phyloP scores from a whole-genome alignment of 1,140 invertebrate species.

The Chironomus striatipennis region DNA sequence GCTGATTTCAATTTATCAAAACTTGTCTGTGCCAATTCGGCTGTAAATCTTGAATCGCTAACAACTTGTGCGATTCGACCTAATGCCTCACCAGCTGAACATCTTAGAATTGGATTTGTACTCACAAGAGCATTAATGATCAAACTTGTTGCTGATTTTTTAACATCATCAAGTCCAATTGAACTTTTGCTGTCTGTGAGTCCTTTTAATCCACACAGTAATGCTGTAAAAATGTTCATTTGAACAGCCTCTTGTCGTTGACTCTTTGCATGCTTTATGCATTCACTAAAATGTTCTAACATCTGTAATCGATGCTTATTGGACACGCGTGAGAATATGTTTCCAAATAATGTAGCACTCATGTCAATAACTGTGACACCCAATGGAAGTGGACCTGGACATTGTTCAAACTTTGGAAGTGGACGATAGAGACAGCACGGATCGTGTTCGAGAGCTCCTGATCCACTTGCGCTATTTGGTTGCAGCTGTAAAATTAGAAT shows the following conservation, averaged over 20 bases:
- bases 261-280: conserved; percentile 87
- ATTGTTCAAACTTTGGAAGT: conserved; percentile 41
- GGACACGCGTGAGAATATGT: conserved; percentile 86
- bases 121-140: conserved; percentile 75
- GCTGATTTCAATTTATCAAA: conserved; percentile 84
- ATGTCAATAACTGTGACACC: conserved; percentile 96
- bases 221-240: conserved; percentile 92
- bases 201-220: conserved; percentile 81
- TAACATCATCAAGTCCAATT: conserved; percentile 83
- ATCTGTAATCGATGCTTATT: conserved; percentile 95
- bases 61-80: conserved; percentile 84
- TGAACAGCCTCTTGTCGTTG: conserved; percentile 89
- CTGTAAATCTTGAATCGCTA: conserved; percentile 76
- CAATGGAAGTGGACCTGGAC: conserved; percentile 74
- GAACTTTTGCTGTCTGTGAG: conserved; percentile 78
- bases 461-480: conserved; percentile 86
- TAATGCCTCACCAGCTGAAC: conserved; percentile 79
- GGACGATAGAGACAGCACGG: conserved; percentile 79
- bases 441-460: conserved; percentile 93
- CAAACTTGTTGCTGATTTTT: conserved; percentile 72
- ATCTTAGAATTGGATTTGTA: conserved; percentile 75
- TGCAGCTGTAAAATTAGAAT: conserved; percentile 55
- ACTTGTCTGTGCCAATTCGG: conserved; percentile 81
- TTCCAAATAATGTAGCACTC: conserved; percentile 85
- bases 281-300: conserved; percentile 93